A percentile compares a stretch with the other conserved stretches of the same genome.
These are phyloP conservation scores for Bombus sylvicola DNA, from an alignment of 1,140 invertebrate species.

Conservation along the genomic window DNA sequence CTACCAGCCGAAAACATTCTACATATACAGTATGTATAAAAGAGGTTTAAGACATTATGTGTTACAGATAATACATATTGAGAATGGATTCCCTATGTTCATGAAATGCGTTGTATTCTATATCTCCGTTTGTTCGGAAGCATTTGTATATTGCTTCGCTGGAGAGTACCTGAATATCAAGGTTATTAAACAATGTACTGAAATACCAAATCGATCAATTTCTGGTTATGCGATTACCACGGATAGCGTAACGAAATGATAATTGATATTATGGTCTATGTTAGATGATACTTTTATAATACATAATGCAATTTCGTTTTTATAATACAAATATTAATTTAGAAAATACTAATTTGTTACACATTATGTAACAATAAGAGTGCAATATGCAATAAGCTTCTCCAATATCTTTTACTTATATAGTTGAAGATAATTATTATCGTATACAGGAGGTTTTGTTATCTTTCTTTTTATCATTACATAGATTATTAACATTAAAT, in stretches of 20 bases:
- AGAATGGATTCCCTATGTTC: background rate
- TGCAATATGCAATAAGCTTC: background rate
- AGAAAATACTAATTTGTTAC: background rate
- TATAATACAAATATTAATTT: too few relatives aligned
- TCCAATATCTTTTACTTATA: background rate
- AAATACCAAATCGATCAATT: background rate
- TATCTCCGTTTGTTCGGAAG: background rate
- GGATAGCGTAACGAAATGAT: background rate
- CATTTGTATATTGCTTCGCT: conserved; percentile 44
- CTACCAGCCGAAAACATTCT: background rate
- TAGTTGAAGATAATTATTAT: too few relatives aligned
- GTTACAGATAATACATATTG: background rate
- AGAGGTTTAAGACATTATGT: background rate
- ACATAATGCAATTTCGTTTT: background rate
- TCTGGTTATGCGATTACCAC: background rate
- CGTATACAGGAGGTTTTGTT: too few relatives aligned
- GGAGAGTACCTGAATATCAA: conserved; percentile 53
- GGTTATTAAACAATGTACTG: background rate
- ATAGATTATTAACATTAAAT: too few relatives aligned
- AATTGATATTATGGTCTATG: background rate
- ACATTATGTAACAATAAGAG: too few relatives aligned
- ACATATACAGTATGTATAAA: background rate
- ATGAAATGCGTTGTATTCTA: conserved; percentile 20
- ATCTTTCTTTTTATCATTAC: too few relatives aligned
- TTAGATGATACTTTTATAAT: background rate